Base-by-base conservation (phyloP, 2,113 vertebrate species). In the Dermatemys mawii region DNA sequence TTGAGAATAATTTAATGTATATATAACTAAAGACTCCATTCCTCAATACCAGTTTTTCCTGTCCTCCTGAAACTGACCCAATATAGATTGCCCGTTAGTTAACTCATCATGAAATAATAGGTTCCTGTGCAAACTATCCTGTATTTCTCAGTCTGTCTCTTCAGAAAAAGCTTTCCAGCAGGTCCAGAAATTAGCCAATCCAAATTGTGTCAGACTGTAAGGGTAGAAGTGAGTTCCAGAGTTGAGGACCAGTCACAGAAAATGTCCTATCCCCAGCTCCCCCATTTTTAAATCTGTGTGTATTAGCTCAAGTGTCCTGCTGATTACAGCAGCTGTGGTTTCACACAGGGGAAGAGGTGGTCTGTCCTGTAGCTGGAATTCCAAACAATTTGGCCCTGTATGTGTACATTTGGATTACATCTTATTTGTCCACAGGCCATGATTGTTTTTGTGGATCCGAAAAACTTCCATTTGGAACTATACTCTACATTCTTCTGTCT, bases 401-500 rank as follows among this genome's bases (percentile, higher is more conserved):
- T 27, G 24, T 90, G 4, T 54, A 8, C 48, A 80, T 27, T 85
- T 92, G 60, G n/a, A 84, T 83, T 85, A 84, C 12, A 60, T 63
- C 80, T 92, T 83, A 11, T 95, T 57, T 92, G 90, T 90, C 81
- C 55, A 81, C 96, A 99, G 99, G 99, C 99, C 93, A 99, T 99
- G 99, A 98, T 99, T 96, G 97, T 99, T 95, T 99, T 99, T 98
- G 98, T 99, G 67, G 99, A 99, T 94, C 98, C 99, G 6, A 98
- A 99, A 97, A 99, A 98, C 96, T 99, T 99, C 96, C 98, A 98
- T 97, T 98, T 98, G 93, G 99, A 99, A 89, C 98, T 99, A n/a
- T 99, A 99, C 96, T 98, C 99, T 51, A 98, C 99, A 27, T 99
- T 99, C 94, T 99, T 99, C 90, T 98, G 99, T 96, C 98, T 99